These are phyloP conservation scores for Dallia pectoralis DNA, from an alignment of 2,797 vertebrate species.

Conservation along the genomic window DNA sequence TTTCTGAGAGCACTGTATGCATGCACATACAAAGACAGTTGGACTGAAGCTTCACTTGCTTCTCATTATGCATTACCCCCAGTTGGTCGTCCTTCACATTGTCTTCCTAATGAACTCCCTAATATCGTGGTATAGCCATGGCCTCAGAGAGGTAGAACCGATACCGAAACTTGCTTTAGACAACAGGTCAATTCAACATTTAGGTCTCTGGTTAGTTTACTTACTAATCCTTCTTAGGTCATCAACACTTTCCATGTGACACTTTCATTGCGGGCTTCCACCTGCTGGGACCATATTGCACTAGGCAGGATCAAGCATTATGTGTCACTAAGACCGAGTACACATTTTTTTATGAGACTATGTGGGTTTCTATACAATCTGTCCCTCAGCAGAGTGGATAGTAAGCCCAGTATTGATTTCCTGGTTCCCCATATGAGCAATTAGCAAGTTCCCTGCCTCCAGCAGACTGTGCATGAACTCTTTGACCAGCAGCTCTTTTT, in stretches of 20 bases:
- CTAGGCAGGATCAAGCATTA: not conserved
- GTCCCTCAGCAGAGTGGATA: slow-evolving; percentile 18
- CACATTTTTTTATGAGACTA: slow-evolving; percentile 6
- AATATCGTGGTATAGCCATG: slow-evolving; percentile 35
- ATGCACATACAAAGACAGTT: no score
- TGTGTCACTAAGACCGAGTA: not conserved
- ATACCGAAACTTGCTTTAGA: slow-evolving; percentile 20
- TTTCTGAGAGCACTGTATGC: not conserved
- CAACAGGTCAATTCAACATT: slow-evolving; percentile 28
- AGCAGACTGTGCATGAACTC: slow-evolving; percentile 30
- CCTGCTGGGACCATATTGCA: slow-evolving; percentile 4
- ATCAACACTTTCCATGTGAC: not conserved
- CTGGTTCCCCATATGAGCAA: slow-evolving; percentile 22
- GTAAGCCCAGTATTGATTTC: slow-evolving; percentile 43
- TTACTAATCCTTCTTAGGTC: slow-evolving; percentile 22
- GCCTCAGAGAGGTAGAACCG: slow-evolving; percentile 17
- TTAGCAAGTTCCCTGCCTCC: slow-evolving; percentile 36
- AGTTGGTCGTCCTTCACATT: not conserved
- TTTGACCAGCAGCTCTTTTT: slow-evolving; percentile 17
- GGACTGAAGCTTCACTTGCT: not conserved
- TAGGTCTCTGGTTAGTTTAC: no score
- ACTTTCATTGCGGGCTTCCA: slow-evolving; percentile 20
- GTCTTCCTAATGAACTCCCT: slow-evolving; percentile 27
- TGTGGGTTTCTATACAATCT: not conserved
- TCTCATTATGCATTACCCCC: not conserved